Evolutionary conservation across 2,888 invertebrate genomes (phyloP), one percentile per base, ranked within the genome.

Genomic region (Drosophila algonquin): DNA sequence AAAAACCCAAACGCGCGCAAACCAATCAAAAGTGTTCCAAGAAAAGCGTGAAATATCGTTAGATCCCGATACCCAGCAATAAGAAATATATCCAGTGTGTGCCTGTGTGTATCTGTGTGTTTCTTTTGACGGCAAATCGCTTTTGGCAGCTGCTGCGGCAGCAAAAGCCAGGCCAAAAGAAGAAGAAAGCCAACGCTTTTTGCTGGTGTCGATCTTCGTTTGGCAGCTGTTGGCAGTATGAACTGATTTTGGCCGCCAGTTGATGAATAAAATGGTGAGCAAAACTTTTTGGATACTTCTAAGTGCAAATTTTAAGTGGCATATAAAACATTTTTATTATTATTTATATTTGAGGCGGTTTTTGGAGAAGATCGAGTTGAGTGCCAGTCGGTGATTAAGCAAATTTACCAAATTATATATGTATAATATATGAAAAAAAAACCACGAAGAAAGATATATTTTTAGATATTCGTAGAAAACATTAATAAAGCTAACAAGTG

Each of bases 191-290:
- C 63, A 61, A 77, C 67, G 58, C 60, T 72, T 48, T 71, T 74
- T 73, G 87, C 82, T 85, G 77, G 79, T 75, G 76, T 77, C 75
- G 71, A 71, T 79, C 69, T 73, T 82, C 78, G 81, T 78, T 40
- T 87, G 78, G 78, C 90, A 89, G 86, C 90, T 89, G 89, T 79
- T 89, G 79, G 80, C 83, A 89, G 81, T 76, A 89, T 89, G 90
- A 80, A 82, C 76, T 89, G 90, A 89, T 87, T 87, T 89, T 78
- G 70, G 77, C 74, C 80, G 81, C 79, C 68, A 72, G 78, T 79
- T 77, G 44, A 73, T 69, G 65, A 79, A 89, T 73, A 87, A 81
- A 87, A 89, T 89, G 89, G 89, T 89, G 65, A 89, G 89, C 70
- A 59, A 45, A 53, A 16, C 6, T 32, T 76, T 72, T 75, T 45